phyloP scores from a whole-genome alignment of 1,140 invertebrate genomes.

The Ceratina japonica region DNA sequence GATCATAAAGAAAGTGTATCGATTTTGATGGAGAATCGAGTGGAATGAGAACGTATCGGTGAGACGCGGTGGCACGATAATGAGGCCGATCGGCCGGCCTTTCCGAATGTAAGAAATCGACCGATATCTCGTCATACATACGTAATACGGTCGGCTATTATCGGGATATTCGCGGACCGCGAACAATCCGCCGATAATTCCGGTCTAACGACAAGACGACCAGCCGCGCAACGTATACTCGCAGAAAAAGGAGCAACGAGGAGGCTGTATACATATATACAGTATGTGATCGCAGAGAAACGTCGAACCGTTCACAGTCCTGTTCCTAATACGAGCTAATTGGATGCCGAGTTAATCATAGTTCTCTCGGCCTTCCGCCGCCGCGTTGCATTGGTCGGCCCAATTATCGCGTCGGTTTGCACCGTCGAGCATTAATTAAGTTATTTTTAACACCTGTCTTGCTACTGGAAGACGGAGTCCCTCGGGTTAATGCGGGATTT shows the following conservation, averaged over 20 bases:
- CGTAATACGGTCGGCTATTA: slow-evolving; percentile 70
- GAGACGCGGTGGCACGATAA: slow-evolving; percentile 43
- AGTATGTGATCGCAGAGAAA: background rate
- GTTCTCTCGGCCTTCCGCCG: slow-evolving; percentile 37
- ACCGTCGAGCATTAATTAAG: slow-evolving; percentile 69
- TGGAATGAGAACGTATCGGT: slow-evolving; percentile 9
- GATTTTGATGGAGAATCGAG: slow-evolving; percentile 5
- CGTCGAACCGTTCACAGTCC: slow-evolving; percentile 1
- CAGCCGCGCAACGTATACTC: too few relatives aligned
- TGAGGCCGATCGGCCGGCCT: slow-evolving; percentile 19
- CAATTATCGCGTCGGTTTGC: slow-evolving; percentile 64
- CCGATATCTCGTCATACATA: slow-evolving; percentile 50
- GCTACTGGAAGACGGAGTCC: background rate
- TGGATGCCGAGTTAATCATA: slow-evolving; percentile 69
- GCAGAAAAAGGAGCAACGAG: background rate
- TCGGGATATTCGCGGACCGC: slow-evolving; percentile 71
- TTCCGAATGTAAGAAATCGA: slow-evolving; percentile 45
- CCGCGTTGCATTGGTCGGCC: slow-evolving; percentile 42
- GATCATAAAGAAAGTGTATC: background rate
- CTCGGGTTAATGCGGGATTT: too few relatives aligned
- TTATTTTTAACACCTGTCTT: slow-evolving; percentile 68
- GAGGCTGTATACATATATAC: too few relatives aligned
- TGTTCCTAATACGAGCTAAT: slow-evolving; percentile 68
- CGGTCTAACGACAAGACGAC: slow-evolving; percentile 57
- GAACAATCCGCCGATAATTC: slow-evolving; percentile 68